Evolutionary conservation across 2,113 vertebrate genomes (phyloP).

Genomic region (Callopanchax toddi): DNA sequence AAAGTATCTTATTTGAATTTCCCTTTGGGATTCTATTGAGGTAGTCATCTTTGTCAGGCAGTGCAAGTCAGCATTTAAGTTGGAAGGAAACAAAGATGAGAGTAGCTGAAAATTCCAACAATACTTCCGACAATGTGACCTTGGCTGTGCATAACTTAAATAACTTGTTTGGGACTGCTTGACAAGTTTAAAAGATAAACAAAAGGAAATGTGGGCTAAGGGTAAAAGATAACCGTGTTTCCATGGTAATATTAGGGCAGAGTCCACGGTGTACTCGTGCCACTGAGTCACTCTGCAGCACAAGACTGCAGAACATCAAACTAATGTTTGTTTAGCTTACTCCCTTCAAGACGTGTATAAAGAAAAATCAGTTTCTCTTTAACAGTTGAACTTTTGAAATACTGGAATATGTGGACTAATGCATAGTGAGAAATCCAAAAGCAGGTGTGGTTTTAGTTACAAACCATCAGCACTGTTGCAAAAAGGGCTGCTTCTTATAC

Average conservation of each 20-base stretch:
- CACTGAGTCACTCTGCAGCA: constrained; percentile 61
- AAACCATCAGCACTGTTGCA: constrained; percentile 8
- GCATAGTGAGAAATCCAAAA: constrained; percentile 14
- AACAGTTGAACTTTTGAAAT: constrained; percentile 24
- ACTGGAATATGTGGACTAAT: constrained; percentile 1
- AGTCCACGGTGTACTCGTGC: constrained; percentile 44
- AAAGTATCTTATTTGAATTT: constrained; percentile 27
- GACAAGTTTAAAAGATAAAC: constrained; percentile 42
- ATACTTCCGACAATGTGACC: constrained; percentile 13
- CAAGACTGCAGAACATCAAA: constrained; percentile 53
- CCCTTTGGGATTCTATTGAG: constrained; percentile 14
- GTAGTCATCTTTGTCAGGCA: constrained; percentile 17
- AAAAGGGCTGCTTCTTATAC: neutral
- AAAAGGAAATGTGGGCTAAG: constrained; percentile 42
- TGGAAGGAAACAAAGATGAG: constrained; percentile 25
- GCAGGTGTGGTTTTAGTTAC: neutral
- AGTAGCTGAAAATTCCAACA: constrained; percentile 8
- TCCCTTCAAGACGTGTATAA: constrained; percentile 17
- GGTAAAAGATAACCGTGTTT: constrained; percentile 36
- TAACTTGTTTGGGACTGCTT: constrained; percentile 7
- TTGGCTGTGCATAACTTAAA: constrained; percentile 11
- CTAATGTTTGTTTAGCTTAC: constrained; percentile 57
- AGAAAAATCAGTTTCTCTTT: constrained; percentile 12
- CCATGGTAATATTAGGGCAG: constrained; percentile 50
- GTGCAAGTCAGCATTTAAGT: constrained; percentile 23